Base-by-base conservation (phyloP, 2,113 vertebrate species). In the Gnathochromis pfefferi region DNA sequence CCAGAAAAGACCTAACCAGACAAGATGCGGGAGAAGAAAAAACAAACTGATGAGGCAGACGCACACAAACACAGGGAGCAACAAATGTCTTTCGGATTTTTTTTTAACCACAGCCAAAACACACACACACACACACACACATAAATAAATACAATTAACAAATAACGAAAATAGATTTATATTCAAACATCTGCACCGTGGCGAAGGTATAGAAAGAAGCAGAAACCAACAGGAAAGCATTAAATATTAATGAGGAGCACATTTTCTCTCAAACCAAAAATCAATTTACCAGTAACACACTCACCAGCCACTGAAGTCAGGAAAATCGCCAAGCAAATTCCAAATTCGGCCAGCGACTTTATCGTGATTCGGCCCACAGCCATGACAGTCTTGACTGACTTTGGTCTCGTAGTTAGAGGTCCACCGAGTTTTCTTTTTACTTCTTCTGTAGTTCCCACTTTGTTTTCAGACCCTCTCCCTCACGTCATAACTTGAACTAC, bases 241-340 rank as follows among this genome's bases (percentile, higher is more conserved):
- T 4, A 92, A 85, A 92, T 82, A 85, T 88, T 91, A 4, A 93
- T 17, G 10, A 53, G 40, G 55, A 35, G 83, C 21, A 73, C 75
- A 85, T 85, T 89, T 80, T 12, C 28, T 11, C 12, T 70, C 7
- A 40, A n/a, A 10, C 2, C 14, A 83, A 60, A 54, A 90, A 93
- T 70, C 26, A 73, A 89, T 81, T 7, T 23, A 28, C 14, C 47
- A 38, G 73, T 28, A 60, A 91, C 33, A n/a, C 57, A 94, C 95
- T 95, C 85, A 96, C 95, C 95, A 40, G 95, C 89, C 58, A 95
- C 95, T 17, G 94, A 92, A 79, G 94, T 95, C 38, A 95, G 91
- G 90, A 96, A 87, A 9, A 95, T 89, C 1, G 93, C 68, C 92
- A 95, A 57, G 85, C 93, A 95, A 21, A 95, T 79, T 21, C 87